Base-by-base conservation (phyloP, 1,140 invertebrate genomes). In the Tetraneura akinire region DNA sequence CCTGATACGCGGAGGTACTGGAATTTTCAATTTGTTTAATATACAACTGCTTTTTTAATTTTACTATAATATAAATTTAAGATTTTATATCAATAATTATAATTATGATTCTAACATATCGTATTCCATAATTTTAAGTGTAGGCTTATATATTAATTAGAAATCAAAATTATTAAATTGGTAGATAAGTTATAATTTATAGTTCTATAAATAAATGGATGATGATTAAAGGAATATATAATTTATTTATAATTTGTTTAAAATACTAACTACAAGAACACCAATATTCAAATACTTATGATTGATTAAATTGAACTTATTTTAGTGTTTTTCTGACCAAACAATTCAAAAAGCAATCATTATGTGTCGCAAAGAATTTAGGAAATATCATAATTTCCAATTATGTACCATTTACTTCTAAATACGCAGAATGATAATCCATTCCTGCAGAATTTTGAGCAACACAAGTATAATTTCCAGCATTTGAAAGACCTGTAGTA, bases 381-480 rank as follows among this genome's bases (percentile, higher is more conserved):
- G 13, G 18, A 16, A 64, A 21, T 16, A 64, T 10, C 11, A 23
- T 13, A 21, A 8, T 45, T 0, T 68, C 42, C 16, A 23, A 21
- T 32, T 23, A 18, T 80, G 18, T 81, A 82, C 74, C 81, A 55
- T 80, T 80, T 21, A 81, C 60, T 37, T 71, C 23, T 45, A 81
- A 85, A 81, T 86, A 85, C 21, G 90, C 86, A 8, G 88, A 88
- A 81, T 74, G 80, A 42, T 93, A 94, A 82, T 91, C 93, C 86
- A 95, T 94, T 64, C 94, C 94, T 85, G 96, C 94, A 60, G 91
- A 89, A 86, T 96, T 97, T 84, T 92, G 92, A 11, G 95, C 96
- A 8, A 96, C 93, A 86, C 97, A 98, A 0, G 93, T 96, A 87
- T 98, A 98, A 3, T 92, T 93, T 3, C 96, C 96, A 85, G 96